These are phyloP conservation scores for Scaptomyza pallida DNA, from an alignment of 1,140 invertebrate genomes.

Conservation along the genomic window DNA sequence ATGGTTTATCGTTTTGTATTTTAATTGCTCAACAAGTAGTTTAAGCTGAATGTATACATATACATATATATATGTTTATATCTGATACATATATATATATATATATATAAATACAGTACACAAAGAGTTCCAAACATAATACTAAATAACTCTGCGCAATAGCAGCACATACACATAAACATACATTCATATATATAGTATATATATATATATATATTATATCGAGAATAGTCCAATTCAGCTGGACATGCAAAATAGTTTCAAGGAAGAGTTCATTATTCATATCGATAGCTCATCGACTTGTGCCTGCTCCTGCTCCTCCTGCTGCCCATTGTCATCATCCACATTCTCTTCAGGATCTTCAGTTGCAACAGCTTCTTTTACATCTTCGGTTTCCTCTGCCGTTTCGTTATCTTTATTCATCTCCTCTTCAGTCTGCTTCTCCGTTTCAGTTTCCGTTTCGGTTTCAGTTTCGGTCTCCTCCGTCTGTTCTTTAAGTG, in stretches of 20 bases:
- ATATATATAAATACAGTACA: conserved; percentile 32
- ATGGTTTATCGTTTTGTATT: conserved; percentile 41
- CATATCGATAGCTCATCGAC: not conserved
- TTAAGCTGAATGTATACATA: conserved; percentile 35
- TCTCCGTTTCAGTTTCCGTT: not conserved
- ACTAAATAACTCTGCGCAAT: conserved; percentile 44
- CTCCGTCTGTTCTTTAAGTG: conserved; percentile 45
- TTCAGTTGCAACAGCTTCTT: not conserved
- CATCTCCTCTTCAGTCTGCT: conserved; percentile 3
- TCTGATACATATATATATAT: conserved; percentile 26
- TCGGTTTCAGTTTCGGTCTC: conserved; percentile 31
- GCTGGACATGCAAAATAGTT: not conserved
- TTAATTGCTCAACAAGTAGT: conserved; percentile 61
- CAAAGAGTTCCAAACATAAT: conserved; percentile 42
- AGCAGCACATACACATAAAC: conserved; percentile 1
- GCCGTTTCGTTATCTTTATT: not conserved
- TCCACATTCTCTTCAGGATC: not conserved
- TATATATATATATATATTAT: no score
- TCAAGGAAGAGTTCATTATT: not conserved
- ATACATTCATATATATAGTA: no score
- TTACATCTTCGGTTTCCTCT: not conserved
- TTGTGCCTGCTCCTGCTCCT: not conserved
- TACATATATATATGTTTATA: conserved; percentile 9
- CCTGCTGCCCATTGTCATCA: not conserved
- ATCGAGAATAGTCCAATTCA: not conserved